A percentile compares a stretch with the other conserved stretches of the same genome.
Evolutionary conservation across 1,140 invertebrate species (phyloP).

Genomic region (Drosophila rhopaloa): DNA sequence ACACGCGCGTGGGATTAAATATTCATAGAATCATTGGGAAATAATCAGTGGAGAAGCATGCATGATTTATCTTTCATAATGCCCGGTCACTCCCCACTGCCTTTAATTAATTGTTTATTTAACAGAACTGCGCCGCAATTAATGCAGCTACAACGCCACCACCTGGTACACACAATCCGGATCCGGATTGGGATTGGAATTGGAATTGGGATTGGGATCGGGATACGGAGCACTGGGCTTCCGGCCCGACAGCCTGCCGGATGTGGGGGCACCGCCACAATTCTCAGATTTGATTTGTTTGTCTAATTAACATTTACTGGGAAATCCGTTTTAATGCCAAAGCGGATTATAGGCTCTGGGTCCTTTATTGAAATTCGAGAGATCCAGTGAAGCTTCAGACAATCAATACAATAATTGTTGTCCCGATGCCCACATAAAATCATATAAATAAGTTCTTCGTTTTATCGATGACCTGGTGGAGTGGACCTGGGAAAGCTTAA

Average conservation of each 20-base stretch:
- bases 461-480: neutral
- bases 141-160: conserved; percentile 21
- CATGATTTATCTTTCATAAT: conserved; percentile 46
- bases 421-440: conserved; percentile 8
- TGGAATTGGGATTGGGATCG: neutral
- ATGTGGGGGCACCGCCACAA: neutral
- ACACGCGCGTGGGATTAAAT: conserved; percentile 26
- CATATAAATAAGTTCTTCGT: neutral
- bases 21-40: conserved; percentile 42
- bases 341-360: neutral
- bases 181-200: neutral
- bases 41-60: conserved; percentile 21
- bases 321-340: neutral
- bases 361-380: conserved; percentile 2
- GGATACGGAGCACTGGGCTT: conserved; percentile 4
- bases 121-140: conserved; percentile 36
- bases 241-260: conserved; percentile 1
- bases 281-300: conserved; percentile 19
- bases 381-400: conserved; percentile 4
- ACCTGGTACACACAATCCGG: conserved; percentile 18
- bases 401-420: conserved; percentile 18
- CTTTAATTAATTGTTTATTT: conserved; percentile 55
- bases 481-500: neutral
- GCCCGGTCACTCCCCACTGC: conserved; percentile 9
- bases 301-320: conserved; percentile 27